Conservation (phyloP, 2,888 invertebrate genomes). For the Drosophila robusta region DNA sequence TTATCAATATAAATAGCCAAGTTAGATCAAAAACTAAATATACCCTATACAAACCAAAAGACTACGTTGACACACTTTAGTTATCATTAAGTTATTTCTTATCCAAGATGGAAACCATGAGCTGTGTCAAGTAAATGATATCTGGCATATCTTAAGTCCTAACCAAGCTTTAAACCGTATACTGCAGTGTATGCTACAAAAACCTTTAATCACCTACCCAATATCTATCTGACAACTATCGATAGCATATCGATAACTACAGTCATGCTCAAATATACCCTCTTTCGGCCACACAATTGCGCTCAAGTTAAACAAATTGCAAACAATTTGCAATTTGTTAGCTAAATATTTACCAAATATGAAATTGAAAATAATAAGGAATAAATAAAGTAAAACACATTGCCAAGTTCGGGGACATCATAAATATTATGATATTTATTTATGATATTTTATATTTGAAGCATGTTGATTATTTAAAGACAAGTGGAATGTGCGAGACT, state of each 20-base stretch:
- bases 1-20: not conserved
- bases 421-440: conserved; percentile 15
- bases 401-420: conserved; percentile 20
- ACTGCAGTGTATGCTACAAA: not conserved
- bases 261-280: not conserved
- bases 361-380: not conserved
- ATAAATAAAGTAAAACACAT: conserved; percentile 3
- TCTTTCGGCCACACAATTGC: not conserved
- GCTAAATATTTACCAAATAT: conserved; percentile 12
- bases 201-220: no score
- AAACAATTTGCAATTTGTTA: conserved; percentile 8
- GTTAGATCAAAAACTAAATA: not conserved
- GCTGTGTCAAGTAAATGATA: not conserved
- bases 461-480: conserved; percentile 3
- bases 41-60: not conserved
- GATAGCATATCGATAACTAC: not conserved
- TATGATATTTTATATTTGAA: conserved; percentile 11
- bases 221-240: not conserved
- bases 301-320: not conserved
- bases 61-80: no score
- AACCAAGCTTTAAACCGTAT: not conserved
- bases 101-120: not conserved
- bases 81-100: no score
- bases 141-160: not conserved
- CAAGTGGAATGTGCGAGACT: not conserved